Conservation (phyloP, 2,113 vertebrate genomes). For the Centropus unirufus region DNA sequence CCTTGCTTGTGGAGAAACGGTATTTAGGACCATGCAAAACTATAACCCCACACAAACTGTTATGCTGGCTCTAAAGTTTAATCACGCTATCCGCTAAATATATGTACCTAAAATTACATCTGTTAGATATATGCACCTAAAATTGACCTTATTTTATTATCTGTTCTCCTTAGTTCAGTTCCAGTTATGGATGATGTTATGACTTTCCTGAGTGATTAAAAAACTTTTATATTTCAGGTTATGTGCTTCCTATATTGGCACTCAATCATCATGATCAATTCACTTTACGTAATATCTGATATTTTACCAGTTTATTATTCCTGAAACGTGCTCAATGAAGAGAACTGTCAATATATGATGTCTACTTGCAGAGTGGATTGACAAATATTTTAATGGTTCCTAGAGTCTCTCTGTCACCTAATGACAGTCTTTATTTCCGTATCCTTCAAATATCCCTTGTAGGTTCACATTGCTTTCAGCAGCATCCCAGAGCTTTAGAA, state of each 20-base stretch:
- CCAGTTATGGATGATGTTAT: background rate
- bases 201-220: background rate
- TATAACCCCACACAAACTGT: background rate
- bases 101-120: background rate
- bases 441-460: background rate
- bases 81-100: background rate
- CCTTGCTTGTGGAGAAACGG: accelerated
- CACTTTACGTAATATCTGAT: background rate
- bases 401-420: background rate
- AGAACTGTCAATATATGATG: background rate
- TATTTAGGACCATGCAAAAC: background rate
- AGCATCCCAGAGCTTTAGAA: background rate
- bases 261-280: conserved; percentile 1
- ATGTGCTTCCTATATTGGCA: background rate
- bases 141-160: conserved; percentile 1
- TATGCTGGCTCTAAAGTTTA: background rate
- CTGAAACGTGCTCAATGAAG: conserved; percentile 3
- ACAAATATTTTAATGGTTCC: background rate
- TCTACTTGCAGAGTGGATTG: conserved; percentile 14
- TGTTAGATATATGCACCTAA: background rate
- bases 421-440: conserved; percentile 24
- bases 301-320: conserved; percentile 45
- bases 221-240: background rate
- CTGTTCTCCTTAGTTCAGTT: background rate
- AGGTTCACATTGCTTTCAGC: background rate